A percentile compares a stretch with the other conserved stretches of the same genome.
These are phyloP conservation scores for Rissa tridactyla DNA, from an alignment of 2,113 vertebrate genomes.

Conservation along the genomic window DNA sequence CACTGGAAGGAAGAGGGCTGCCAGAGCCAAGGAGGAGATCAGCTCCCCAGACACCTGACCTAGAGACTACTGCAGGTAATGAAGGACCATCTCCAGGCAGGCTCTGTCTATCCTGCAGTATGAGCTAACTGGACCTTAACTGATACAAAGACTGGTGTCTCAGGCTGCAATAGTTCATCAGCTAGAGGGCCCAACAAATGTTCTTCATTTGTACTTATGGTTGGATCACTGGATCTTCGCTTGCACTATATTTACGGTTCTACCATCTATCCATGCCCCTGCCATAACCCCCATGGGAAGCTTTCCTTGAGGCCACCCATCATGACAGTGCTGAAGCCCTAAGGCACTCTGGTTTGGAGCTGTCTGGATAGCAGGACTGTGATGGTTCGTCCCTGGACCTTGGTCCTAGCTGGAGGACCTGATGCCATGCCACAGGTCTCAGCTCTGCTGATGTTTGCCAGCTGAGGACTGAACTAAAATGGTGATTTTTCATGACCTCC, in stretches of 20 bases:
- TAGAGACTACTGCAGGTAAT: not conserved
- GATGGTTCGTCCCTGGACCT: not conserved
- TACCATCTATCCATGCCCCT: not conserved
- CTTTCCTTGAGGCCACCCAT: not conserved
- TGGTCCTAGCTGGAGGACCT: not conserved
- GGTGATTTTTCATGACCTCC: not conserved
- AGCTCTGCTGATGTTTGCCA: not conserved
- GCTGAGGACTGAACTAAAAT: not conserved
- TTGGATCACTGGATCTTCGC: not conserved
- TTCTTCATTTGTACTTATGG: not conserved
- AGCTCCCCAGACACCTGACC: not conserved
- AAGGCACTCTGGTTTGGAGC: not conserved
- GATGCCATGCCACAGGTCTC: not conserved
- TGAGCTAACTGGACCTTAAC: not conserved
- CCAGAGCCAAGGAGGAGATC: not conserved
- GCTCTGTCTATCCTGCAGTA: not conserved
- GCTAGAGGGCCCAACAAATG: not conserved
- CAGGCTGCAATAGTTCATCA: not conserved
- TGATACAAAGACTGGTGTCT: not conserved
- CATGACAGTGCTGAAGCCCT: not conserved
- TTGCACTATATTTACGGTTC: not conserved
- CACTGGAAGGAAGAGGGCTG: not conserved
- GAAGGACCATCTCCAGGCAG: not conserved
- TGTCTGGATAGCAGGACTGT: not conserved
- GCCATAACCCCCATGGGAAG: not conserved